phyloP scores from a whole-genome alignment of 2,888 invertebrate genomes.

The Eucera pruinosa region DNA sequence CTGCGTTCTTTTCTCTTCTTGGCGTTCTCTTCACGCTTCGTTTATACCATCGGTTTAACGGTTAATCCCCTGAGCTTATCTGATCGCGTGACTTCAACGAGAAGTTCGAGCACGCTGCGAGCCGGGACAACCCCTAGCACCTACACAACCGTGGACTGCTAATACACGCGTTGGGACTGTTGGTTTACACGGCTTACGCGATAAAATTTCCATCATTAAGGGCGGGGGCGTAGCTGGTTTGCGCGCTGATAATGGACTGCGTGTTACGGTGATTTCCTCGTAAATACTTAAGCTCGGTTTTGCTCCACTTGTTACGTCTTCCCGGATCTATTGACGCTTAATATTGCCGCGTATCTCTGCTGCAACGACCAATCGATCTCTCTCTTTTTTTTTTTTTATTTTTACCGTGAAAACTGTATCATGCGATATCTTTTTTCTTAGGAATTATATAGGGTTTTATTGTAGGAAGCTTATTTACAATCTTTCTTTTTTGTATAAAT shows the following conservation, averaged over 20 bases:
- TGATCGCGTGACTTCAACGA: constrained; percentile 79
- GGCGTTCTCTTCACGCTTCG: constrained; percentile 63
- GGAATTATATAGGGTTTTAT: not conserved
- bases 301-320: constrained; percentile 60
- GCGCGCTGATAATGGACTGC: constrained; percentile 51
- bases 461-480: too few species aligned
- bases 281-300: constrained; percentile 53
- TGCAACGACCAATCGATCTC: not conserved
- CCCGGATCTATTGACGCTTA: constrained; percentile 19
- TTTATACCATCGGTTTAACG: constrained; percentile 72
- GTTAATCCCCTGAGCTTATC: constrained; percentile 79
- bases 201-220: constrained; percentile 70
- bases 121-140: constrained; percentile 49
- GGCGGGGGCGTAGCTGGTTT: constrained; percentile 18
- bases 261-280: constrained; percentile 54
- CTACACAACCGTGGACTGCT: constrained; percentile 36
- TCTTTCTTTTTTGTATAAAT: too few species aligned
- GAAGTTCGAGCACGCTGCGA: constrained; percentile 67
- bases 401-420: not conserved
- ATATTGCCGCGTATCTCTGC: constrained; percentile 2
- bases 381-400: not conserved
- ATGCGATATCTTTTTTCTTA: not conserved
- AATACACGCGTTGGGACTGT: constrained; percentile 44
- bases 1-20: constrained; percentile 48
- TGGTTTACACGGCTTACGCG: constrained; percentile 62